Evolutionary conservation across 2,888 invertebrate genomes (phyloP).

Genomic region (Caenorhabditis sp.): DNA sequence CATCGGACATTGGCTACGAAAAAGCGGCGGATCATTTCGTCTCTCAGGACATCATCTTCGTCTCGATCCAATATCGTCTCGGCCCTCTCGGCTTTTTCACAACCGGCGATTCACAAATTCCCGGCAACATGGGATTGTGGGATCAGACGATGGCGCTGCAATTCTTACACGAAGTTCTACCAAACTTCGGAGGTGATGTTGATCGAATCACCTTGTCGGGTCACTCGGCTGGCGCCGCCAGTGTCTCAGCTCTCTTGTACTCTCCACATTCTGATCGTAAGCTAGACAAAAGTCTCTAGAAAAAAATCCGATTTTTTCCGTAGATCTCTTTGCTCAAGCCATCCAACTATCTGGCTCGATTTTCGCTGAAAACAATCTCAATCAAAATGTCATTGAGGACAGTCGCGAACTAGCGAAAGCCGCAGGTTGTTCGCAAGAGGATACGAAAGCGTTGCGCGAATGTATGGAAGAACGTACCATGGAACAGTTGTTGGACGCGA

Average conservation of each 20-base stretch:
- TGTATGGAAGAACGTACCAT: constrained; percentile 54
- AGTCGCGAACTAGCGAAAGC: constrained; percentile 42
- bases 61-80: constrained; percentile 54
- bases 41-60: constrained; percentile 51
- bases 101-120: constrained; percentile 47
- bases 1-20: constrained; percentile 47
- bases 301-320: constrained; percentile 2
- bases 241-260: constrained; percentile 51
- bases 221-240: constrained; percentile 52
- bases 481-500: constrained; percentile 52
- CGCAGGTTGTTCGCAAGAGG: constrained; percentile 43
- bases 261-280: constrained; percentile 58
- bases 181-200: constrained; percentile 55
- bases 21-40: constrained; percentile 50
- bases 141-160: constrained; percentile 53
- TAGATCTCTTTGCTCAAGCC: constrained; percentile 55
- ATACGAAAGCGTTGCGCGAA: constrained; percentile 41
- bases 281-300: neutral
- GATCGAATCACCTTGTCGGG: constrained; percentile 50
- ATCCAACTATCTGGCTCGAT: constrained; percentile 56
- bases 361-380: constrained; percentile 51
- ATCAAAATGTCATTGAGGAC: constrained; percentile 50
- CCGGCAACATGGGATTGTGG: constrained; percentile 59
- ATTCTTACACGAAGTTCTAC: constrained; percentile 55
- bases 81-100: constrained; percentile 59